Evolutionary conservation across 92 coral and sea anemone species (phyloP).

Genomic region (Parazoanthus swiftii): DNA sequence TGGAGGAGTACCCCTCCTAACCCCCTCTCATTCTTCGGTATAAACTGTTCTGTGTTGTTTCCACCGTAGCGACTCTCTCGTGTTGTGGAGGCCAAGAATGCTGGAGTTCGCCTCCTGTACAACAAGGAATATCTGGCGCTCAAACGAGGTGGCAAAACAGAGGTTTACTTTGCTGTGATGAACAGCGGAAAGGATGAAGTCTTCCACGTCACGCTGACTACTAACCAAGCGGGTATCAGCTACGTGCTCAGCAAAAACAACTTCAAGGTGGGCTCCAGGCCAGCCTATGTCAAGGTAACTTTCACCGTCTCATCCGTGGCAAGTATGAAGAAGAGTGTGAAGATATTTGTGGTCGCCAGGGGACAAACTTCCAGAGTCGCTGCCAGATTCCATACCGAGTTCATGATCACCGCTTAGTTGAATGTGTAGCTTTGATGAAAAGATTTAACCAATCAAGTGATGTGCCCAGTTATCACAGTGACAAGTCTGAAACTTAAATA

Average conservation of each 20-base stretch:
- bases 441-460: background rate
- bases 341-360: background rate
- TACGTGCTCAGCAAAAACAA: background rate
- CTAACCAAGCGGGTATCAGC: background rate
- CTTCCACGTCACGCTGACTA: background rate
- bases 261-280: background rate
- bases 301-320: background rate
- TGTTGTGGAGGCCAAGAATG: background rate
- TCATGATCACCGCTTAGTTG: background rate
- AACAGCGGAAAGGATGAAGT: background rate
- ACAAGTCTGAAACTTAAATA: no score
- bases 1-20: no score
- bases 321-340: background rate
- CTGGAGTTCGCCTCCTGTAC: background rate
- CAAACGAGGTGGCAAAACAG: background rate
- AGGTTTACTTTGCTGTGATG: background rate
- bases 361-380: background rate
- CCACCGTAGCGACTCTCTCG: conserved; percentile 1
- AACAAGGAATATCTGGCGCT: conserved; percentile 2
- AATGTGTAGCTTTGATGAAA: background rate
- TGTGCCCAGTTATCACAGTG: no score
- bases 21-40: background rate
- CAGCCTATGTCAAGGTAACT: background rate
- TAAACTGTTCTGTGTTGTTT: no score
- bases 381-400: background rate